A percentile compares a stretch with the other conserved stretches of the same genome.
phyloP scores from a whole-genome alignment of 2,113 vertebrate genomes.

The Jacana jacana region DNA sequence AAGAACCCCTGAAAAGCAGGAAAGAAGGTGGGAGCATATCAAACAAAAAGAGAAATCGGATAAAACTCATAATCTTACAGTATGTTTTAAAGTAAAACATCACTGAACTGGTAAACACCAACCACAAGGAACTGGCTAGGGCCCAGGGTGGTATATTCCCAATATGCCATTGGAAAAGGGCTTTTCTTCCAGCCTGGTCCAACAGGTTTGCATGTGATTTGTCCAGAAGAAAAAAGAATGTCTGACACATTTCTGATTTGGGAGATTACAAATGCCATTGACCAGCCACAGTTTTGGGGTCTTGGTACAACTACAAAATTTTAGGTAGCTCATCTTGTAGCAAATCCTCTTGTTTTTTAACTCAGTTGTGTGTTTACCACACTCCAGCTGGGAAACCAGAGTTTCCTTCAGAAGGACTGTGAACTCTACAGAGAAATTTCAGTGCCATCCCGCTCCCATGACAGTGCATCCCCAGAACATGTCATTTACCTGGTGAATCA shows the following conservation, averaged over 20 bases:
- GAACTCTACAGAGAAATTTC: background rate
- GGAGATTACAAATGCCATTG: background rate
- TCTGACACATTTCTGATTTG: background rate
- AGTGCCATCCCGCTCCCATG: background rate
- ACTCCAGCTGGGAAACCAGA: background rate
- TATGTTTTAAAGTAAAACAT: background rate
- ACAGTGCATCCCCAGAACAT: rapidly evolving
- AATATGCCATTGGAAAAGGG: background rate
- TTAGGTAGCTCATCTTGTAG: background rate
- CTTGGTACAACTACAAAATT: background rate
- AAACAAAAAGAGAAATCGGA: background rate
- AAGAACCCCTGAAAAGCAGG: conserved; percentile 73
- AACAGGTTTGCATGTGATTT: background rate
- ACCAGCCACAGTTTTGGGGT: too few species aligned
- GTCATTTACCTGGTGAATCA: rapidly evolving
- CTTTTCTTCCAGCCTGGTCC: background rate
- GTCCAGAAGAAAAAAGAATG: background rate
- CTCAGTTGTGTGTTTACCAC: background rate
- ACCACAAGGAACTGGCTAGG: background rate
- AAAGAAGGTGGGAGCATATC: background rate
- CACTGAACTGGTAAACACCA: background rate
- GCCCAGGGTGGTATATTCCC: background rate
- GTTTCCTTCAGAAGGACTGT: background rate
- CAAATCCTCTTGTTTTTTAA: background rate
- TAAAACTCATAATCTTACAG: background rate